Conservation (phyloP, 2,888 invertebrate species). For the Candidula unifasciata region DNA sequence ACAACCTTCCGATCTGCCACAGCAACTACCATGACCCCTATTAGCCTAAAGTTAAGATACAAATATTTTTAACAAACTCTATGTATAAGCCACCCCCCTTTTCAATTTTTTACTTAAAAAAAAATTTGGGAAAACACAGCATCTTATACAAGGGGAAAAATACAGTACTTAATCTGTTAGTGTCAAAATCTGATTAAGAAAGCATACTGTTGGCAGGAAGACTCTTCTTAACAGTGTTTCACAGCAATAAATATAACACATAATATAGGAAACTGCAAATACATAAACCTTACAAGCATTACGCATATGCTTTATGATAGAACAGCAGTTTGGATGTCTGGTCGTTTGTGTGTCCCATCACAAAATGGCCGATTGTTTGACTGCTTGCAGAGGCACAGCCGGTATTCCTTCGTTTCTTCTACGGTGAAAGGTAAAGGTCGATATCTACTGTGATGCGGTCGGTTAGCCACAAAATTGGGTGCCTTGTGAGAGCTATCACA, state of each 20-base stretch:
- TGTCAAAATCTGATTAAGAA: too few species aligned
- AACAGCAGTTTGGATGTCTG: slow-evolving; percentile 60
- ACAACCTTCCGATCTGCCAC: too few species aligned
- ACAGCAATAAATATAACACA: not conserved
- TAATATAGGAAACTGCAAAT: not conserved
- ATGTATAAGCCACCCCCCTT: too few species aligned
- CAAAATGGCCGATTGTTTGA: slow-evolving; percentile 95
- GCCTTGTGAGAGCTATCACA: slow-evolving; percentile 96
- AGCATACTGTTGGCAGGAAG: too few species aligned
- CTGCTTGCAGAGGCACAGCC: slow-evolving; percentile 99
- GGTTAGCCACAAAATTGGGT: slow-evolving; percentile 78
- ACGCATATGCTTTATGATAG: slow-evolving; percentile 35
- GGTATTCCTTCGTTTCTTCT: slow-evolving; percentile 91
- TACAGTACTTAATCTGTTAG: too few species aligned
- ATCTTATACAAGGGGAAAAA: too few species aligned
- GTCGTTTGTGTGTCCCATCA: slow-evolving; percentile 91
- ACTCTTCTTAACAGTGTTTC: not conserved
- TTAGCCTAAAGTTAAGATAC: too few species aligned
- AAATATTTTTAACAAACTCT: too few species aligned
- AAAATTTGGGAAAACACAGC: too few species aligned
- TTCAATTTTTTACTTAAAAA: too few species aligned
- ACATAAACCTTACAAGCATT: not conserved
- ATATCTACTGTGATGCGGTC: slow-evolving; percentile 84
- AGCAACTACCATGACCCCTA: too few species aligned
- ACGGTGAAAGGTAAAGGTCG: slow-evolving; percentile 90